Base-by-base conservation (phyloP, 2,888 invertebrate species). In the Ypsolopha scabrella region DNA sequence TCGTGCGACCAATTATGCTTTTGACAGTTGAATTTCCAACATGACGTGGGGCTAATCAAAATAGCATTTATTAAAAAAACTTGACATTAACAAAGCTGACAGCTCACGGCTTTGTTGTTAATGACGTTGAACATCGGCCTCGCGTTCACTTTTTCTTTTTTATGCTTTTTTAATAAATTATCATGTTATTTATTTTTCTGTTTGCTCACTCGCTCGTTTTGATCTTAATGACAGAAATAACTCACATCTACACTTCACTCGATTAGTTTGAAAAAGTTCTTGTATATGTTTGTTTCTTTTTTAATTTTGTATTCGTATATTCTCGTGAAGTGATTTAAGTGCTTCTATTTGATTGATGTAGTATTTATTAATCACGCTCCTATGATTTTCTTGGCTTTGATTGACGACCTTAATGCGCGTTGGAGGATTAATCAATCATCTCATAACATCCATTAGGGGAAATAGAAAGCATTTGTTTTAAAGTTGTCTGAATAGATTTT, bases 41-140 rank as follows among this genome's bases (percentile, higher is more conserved):
- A 82, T 85, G 87, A 87, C 87, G 80, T 81, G 82, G 87, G 88
- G 88, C 87, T 88, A 88, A 88, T 89, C 88, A 87, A 87, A 86
- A 87, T 82, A 87, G 75, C 83, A 78, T 86, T 87, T 83, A 81
- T 81, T 74, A 75, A 77, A 82, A 80, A 81, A 80, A 75, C 75
- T 74, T 73, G 74, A 78, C 78, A 78, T 82, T 78, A 81, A 76
- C 76, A 72, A 75, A 75, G 75, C 77, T 80, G 86, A 85, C 87
- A 82, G 85, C 81, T 79, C 78, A 79, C 80, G 81, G 81, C 75
- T 81, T 70, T 72, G 80, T 82, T 82, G 82, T 83, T 82, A 83
- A 83, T 80, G 83, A 75, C 64, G 65, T 59, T 67, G 66, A 60
- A 61, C 63, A 65, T 9, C 46, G 33, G 45, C 45, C 13, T 39